phyloP scores from a whole-genome alignment of 2,888 invertebrate genomes.

The Cylindroiulus punctatus region DNA sequence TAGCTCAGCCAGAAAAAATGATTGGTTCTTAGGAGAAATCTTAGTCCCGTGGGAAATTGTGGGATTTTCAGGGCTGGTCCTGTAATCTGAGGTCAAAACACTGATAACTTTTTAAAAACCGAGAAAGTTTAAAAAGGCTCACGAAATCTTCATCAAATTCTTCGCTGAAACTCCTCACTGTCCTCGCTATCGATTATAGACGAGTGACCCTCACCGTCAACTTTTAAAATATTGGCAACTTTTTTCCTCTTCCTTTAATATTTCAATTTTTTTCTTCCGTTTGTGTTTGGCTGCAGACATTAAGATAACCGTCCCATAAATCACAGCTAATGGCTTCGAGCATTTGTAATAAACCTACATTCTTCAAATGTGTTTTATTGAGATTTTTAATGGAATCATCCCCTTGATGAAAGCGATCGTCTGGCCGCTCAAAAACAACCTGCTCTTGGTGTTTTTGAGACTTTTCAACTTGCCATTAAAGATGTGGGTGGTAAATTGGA shows the following conservation, averaged over 20 bases:
- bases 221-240: constrained; percentile 26
- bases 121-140: constrained; percentile 21
- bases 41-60: constrained; percentile 52
- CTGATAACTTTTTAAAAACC: constrained; percentile 50
- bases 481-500: constrained; percentile 37
- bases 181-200: constrained; percentile 45
- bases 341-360: constrained; percentile 38
- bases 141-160: constrained; percentile 33
- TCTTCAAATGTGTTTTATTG: not conserved
- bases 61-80: constrained; percentile 14
- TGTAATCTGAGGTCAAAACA: constrained; percentile 50
- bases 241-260: not conserved
- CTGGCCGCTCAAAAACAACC: not conserved
- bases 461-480: not conserved
- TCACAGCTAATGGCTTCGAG: constrained; percentile 14
- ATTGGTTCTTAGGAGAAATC: constrained; percentile 46
- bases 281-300: not conserved
- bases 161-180: constrained; percentile 9
- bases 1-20: not conserved
- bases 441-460: constrained; percentile 19
- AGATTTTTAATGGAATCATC: not conserved
- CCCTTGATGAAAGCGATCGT: not conserved
- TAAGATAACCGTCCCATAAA: constrained; percentile 15
- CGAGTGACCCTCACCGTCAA: constrained; percentile 45
- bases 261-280: not conserved